Evolutionary conservation across 1,140 invertebrate species (phyloP).

Genomic region (Theocolax elegans): DNA sequence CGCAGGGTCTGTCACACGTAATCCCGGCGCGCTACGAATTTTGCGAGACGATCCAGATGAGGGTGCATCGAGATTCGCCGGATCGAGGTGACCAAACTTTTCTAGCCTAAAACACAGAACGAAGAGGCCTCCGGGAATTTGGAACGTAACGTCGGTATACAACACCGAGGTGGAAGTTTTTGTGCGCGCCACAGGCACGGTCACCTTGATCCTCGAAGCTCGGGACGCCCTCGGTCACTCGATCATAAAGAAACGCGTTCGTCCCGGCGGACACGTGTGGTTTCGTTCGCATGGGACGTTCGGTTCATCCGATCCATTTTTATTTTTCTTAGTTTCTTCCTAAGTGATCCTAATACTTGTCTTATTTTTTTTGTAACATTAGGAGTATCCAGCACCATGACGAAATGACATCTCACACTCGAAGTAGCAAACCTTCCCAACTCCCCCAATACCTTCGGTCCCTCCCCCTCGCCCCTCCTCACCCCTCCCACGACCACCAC

Average conservation of each 20-base stretch:
- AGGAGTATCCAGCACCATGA: conserved; percentile 15
- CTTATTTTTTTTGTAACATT: conserved; percentile 10
- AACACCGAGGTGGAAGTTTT: neutral
- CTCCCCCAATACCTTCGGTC: conserved; percentile 10
- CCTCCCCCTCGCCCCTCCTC: conserved; percentile 23
- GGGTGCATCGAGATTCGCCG: conserved; percentile 23
- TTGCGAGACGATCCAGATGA: conserved; percentile 2
- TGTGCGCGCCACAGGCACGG: neutral
- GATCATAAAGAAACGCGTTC: conserved; percentile 44
- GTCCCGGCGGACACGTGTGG: conserved; percentile 53
- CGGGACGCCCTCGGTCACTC: conserved; percentile 2
- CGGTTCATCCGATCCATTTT: conserved; percentile 48
- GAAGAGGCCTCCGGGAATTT: conserved; percentile 28
- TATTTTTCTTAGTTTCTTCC: conserved; percentile 18
- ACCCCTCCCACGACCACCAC: neutral
- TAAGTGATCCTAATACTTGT: neutral
- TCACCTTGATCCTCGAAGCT: conserved; percentile 36
- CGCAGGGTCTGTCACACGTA: conserved; percentile 35
- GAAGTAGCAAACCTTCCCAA: no score
- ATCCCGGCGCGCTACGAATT: conserved; percentile 50
- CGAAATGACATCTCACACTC: neutral
- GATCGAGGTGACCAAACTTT: conserved; percentile 10
- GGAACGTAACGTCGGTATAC: neutral
- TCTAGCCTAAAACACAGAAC: conserved; percentile 5
- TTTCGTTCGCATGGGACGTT: conserved; percentile 55